Evolutionary conservation across 2,113 vertebrate genomes (phyloP).

Genomic region (Pangasianodon hypophthalmus): DNA sequence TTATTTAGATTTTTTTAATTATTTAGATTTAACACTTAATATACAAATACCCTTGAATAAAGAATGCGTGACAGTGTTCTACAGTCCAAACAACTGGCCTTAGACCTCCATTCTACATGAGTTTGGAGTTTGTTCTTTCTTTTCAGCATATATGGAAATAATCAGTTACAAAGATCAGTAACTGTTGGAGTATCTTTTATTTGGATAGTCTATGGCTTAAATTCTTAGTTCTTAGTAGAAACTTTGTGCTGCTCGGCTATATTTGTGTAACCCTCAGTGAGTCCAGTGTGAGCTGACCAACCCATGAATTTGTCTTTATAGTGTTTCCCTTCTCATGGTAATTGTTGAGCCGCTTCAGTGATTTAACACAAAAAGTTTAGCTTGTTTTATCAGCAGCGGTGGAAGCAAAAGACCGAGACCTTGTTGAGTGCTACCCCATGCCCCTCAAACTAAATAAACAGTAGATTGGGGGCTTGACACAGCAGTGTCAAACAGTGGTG

Average conservation of each 20-base stretch:
- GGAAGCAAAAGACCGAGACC: slow-evolving; percentile 1
- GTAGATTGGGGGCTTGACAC: slow-evolving; percentile 48
- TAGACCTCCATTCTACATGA: not conserved
- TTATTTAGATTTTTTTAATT: not conserved
- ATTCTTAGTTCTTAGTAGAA: not conserved
- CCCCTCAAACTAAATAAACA: slow-evolving; percentile 38
- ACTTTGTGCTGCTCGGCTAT: not conserved
- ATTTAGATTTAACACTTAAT: not conserved
- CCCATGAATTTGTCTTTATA: slow-evolving; percentile 7
- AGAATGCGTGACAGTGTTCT: not conserved
- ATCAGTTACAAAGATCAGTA: not conserved
- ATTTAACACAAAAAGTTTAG: slow-evolving; percentile 20
- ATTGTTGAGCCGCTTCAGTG: not conserved
- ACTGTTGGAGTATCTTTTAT: not conserved
- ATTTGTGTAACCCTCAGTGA: not conserved
- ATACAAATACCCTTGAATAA: not conserved
- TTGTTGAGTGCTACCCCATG: slow-evolving; percentile 22
- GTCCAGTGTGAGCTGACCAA: not conserved
- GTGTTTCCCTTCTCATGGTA: not conserved
- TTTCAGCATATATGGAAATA: not conserved
- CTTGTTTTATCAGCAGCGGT: slow-evolving; percentile 26
- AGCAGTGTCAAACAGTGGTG: slow-evolving; percentile 53
- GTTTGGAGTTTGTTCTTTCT: not conserved
- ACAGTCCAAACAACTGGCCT: not conserved
- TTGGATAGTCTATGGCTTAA: not conserved